These are phyloP conservation scores for Xiphorhynchus elegans DNA, from an alignment of 2,113 vertebrate species.

Conservation along the genomic window DNA sequence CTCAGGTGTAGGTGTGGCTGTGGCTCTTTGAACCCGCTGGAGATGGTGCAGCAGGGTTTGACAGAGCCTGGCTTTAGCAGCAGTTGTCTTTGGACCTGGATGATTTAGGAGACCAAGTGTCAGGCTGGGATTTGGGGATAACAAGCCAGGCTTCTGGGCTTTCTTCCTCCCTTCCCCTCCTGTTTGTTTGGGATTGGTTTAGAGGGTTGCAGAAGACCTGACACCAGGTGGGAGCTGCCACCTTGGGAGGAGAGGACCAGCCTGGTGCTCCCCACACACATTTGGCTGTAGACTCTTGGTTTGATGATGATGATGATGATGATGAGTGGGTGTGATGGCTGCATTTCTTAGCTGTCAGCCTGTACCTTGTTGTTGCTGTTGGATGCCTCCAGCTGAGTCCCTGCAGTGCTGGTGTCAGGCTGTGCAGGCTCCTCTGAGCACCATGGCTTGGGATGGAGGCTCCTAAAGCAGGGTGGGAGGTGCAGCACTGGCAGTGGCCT, in stretches of 20 bases:
- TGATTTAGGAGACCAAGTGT: background rate
- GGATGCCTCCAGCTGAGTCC: conserved; percentile 60
- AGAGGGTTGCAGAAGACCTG: background rate
- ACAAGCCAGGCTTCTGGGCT: background rate
- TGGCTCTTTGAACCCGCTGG: background rate
- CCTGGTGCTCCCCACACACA: background rate
- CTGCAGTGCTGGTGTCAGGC: conserved; percentile 51
- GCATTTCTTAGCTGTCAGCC: background rate
- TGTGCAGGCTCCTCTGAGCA: conserved; percentile 24
- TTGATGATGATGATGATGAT: background rate
- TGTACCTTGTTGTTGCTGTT: conserved; percentile 51
- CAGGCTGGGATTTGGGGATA: background rate
- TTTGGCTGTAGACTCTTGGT: background rate
- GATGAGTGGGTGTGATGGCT: background rate
- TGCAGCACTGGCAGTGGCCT: conserved; percentile 28
- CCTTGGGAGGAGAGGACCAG: background rate
- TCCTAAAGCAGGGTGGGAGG: conserved; percentile 63
- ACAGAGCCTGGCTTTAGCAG: background rate
- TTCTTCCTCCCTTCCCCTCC: background rate
- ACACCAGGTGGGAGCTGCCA: background rate
- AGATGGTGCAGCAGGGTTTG: background rate
- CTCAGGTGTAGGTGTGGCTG: rapidly evolving
- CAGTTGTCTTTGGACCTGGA: background rate
- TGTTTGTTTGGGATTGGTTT: background rate
- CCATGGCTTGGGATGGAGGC: conserved; percentile 56